Evolutionary conservation across 1,140 invertebrate species (phyloP), one percentile per base, ranked within the genome.

Genomic region (Thaumatotibia leucotreta): DNA sequence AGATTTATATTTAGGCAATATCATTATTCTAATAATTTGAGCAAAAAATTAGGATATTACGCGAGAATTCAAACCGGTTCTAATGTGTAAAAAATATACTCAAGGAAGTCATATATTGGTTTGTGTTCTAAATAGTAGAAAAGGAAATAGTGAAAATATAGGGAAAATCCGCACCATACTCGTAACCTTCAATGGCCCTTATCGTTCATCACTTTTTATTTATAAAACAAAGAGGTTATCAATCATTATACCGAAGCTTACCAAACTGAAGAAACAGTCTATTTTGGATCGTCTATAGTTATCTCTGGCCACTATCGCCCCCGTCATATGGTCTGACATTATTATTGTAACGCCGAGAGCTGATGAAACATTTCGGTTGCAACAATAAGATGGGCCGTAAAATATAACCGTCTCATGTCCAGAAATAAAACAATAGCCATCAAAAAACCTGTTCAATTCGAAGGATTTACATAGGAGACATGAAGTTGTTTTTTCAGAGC

Each of bases 291-390:
- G n/a, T 24, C 27, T 8, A 75, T 66, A 66, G 61, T 72, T 77
- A 71, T 76, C 63, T 62, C 70, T 65, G 33, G 35, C 65, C 64
- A 71, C 39, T 77, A 79, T 77, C 80, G 69, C 14, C 14, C 63
- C 58, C 78, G 74, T 80, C 67, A 80, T 61, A 77, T 82, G 75
- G 73, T 70, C 63, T 74, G 74, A 79, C 69, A 69, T 76, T 79
- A 70, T 66, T 70, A 66, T 62, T 74, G 64, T 62, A 65, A 67
- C 14, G 61, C 22, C n/a, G n/a, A n/a, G n/a, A 61, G 62, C 39
- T 70, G 69, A 70, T 70, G 69, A 67, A 70, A 70, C 45, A 65
- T 58, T 45, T 58, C 49, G 31, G 2, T 6, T 50, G 23, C 24
- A 50, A 49, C 23, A 50, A 64, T 24, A 49, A 49, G 45, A n/a